Evolutionary conservation across 2,888 invertebrate genomes (phyloP).

Genomic region (Perdita meconis): DNA sequence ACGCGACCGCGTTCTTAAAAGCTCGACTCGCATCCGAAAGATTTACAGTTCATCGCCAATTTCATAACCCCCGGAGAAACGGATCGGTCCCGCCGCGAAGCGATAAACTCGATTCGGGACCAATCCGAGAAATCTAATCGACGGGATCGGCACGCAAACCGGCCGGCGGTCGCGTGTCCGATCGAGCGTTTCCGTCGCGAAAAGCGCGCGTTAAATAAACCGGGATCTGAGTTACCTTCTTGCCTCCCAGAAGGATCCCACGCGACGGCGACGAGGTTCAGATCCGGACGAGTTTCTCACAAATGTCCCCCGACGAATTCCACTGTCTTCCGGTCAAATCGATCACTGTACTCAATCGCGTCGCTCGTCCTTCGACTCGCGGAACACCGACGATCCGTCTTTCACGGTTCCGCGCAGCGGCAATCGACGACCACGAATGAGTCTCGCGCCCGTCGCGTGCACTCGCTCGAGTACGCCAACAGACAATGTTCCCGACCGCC

Average conservation of each 20-base stretch:
- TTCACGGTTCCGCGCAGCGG: conserved; percentile 31
- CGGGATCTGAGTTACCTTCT: conserved; percentile 43
- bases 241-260: neutral
- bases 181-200: too few species aligned
- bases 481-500: neutral
- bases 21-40: conserved; percentile 52
- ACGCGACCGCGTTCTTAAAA: conserved; percentile 61
- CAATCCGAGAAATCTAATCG: too few species aligned
- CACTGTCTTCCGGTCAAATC: conserved; percentile 1
- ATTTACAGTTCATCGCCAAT: conserved; percentile 84
- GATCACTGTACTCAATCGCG: neutral
- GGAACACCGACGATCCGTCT: conserved; percentile 16
- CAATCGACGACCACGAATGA: conserved; percentile 4
- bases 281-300: neutral
- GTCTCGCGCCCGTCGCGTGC: conserved; percentile 8
- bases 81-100: conserved; percentile 60
- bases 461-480: conserved; percentile 18
- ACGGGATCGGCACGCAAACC: conserved; percentile 6
- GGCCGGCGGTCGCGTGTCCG: too few species aligned
- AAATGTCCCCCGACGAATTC: neutral
- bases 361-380: neutral
- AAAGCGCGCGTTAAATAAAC: too few species aligned
- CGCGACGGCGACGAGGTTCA: neutral
- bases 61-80: conserved; percentile 76
- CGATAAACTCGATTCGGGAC: too few species aligned